Evolutionary conservation across 2,888 invertebrate species (phyloP).

Genomic region (Eupeodes latifasciatus): DNA sequence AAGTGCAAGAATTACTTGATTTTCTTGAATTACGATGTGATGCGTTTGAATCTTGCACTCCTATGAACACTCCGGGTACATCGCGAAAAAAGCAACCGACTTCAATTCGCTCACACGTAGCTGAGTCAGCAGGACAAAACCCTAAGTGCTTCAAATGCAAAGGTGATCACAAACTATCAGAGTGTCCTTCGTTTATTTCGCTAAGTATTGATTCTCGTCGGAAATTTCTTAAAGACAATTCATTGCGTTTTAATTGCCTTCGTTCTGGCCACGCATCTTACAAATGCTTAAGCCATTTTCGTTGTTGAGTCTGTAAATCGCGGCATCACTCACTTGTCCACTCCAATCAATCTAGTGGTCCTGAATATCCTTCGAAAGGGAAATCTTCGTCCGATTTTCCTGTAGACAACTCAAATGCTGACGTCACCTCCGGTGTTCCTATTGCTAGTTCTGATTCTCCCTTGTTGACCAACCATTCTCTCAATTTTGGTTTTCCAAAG

Average conservation of each 20-base stretch:
- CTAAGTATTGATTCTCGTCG: slow-evolving; percentile 4
- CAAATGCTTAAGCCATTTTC: slow-evolving; percentile 10
- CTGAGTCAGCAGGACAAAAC: background rate
- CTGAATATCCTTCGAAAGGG: background rate
- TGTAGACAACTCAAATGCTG: background rate
- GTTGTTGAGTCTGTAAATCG: background rate
- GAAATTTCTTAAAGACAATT: slow-evolving; percentile 7
- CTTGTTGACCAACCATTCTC: background rate
- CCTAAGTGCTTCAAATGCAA: background rate
- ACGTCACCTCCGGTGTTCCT: background rate
- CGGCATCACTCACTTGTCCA: background rate
- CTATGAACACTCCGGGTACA: background rate
- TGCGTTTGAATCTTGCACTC: slow-evolving; percentile 30
- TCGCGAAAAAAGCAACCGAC: background rate
- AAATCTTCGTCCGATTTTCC: background rate
- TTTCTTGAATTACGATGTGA: slow-evolving; percentile 32
- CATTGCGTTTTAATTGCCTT: slow-evolving; percentile 11
- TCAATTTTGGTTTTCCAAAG: background rate
- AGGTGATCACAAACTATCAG: background rate
- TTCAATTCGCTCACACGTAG: background rate
- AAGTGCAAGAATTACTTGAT: slow-evolving; percentile 22
- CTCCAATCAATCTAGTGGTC: too few species aligned
- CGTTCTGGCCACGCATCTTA: slow-evolving; percentile 11
- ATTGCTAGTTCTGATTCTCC: background rate
- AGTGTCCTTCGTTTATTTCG: background rate